These are phyloP conservation scores for Hippoglossus stenolepis DNA, from an alignment of 2,113 vertebrate species.

Conservation along the genomic window DNA sequence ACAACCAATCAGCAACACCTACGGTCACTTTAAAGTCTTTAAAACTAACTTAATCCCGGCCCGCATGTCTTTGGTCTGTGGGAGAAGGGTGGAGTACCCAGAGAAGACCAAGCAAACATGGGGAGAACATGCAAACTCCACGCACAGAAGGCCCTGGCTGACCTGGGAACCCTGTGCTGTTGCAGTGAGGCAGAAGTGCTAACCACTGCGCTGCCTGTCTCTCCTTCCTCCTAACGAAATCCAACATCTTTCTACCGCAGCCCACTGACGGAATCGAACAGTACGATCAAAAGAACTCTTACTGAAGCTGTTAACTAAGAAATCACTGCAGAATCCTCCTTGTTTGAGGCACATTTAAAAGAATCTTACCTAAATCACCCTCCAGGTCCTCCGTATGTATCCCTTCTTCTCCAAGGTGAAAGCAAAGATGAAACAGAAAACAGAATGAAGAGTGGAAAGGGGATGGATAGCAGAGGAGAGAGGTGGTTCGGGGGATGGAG, in stretches of 20 bases:
- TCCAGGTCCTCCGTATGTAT: slow-evolving; percentile 97
- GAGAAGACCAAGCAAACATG: too few species aligned
- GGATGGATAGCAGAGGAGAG: slow-evolving; percentile 32
- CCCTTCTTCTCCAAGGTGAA: slow-evolving; percentile 97
- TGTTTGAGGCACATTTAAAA: not conserved
- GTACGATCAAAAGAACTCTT: not conserved
- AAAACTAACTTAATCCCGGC: too few species aligned
- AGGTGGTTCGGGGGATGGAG: slow-evolving; percentile 9
- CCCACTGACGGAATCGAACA: not conserved
- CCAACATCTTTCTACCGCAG: not conserved
- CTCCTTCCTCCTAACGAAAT: not conserved
- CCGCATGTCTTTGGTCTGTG: too few species aligned
- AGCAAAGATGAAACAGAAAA: slow-evolving; percentile 77
- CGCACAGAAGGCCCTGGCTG: too few species aligned
- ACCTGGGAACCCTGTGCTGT: too few species aligned
- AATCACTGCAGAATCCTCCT: not conserved
- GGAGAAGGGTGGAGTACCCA: too few species aligned
- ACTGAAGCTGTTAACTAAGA: too few species aligned
- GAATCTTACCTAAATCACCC: slow-evolving; percentile 91
- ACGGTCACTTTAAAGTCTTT: not conserved
- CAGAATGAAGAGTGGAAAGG: slow-evolving; percentile 46
- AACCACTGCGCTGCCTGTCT: not conserved
- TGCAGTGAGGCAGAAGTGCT: too few species aligned
- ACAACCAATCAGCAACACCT: too few species aligned
- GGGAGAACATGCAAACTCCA: not conserved